Evolutionary conservation across 2,888 invertebrate species (phyloP), one percentile per base, ranked within the genome.

Genomic region (Drosophila incognita): DNA sequence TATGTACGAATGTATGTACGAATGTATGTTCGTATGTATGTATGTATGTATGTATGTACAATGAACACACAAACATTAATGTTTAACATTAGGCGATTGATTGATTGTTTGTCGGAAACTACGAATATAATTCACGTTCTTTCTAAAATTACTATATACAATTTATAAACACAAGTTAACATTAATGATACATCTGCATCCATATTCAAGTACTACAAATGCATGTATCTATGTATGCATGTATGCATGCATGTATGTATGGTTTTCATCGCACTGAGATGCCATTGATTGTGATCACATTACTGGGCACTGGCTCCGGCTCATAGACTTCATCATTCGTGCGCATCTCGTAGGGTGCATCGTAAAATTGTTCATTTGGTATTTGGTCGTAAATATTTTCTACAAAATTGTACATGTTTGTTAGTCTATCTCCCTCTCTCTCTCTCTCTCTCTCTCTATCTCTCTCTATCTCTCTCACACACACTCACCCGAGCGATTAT

Each of bases 231-330:
- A 51, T 49, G 49, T 11, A 40, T 31, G 51, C 48, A 36, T 42
- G 33, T 58, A 27, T 68, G 11, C 53, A 49, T 57, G 18, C 48
- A 36, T 42, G 33, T 58, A 27, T 68, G 11, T 57, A 49, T 57
- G 18, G 18, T 18, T 61, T 42, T 87, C 89, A 97, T 94, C 97
- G 96, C 58, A 97, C 97, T 46, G 97, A 96, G 54, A 97, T 97
- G 11, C 97, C 98, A 91, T 98, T 98, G 86, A 98, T 97, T 52
- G 98, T 98, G 87, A 98, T 96, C 29, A 95, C 95, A 85, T 93
- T 93, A 48, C 87, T 90, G 67, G 90, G 81, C 56, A 91, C 86
- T 3, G 93, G 93, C 79, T 93, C 93, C 2, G 93, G 93, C 86
- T 95, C 95, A 88, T 95, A 94, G 11, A 94, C 94, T 58, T 94